Conservation (phyloP, 1,140 invertebrate species). For the Drosophila serrata region DNA sequence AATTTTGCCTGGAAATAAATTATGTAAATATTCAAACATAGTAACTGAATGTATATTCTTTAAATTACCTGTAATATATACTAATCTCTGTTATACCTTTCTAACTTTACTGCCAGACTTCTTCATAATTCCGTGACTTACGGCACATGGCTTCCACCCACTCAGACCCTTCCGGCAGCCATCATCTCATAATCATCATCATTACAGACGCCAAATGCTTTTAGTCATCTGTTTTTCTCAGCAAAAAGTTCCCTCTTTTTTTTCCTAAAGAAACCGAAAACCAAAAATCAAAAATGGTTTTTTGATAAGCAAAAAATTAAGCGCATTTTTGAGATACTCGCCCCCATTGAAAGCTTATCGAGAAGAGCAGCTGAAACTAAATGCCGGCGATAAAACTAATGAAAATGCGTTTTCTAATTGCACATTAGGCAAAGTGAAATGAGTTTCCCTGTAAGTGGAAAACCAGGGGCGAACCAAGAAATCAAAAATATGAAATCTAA, state of each 20-base stretch:
- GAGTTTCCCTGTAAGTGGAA: constrained; percentile 70
- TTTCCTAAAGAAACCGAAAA: constrained; percentile 3
- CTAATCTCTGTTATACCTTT: not conserved
- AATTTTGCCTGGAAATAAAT: not conserved
- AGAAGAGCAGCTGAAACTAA: constrained; percentile 66
- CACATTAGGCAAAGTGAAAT: constrained; percentile 84
- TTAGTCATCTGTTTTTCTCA: constrained; percentile 69
- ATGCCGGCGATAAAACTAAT: constrained; percentile 83
- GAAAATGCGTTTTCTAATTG: constrained; percentile 85
- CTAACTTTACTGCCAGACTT: not conserved
- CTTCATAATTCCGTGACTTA: not conserved
- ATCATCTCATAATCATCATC: constrained; percentile 53
- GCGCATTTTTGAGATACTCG: constrained; percentile 53
- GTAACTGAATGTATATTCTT: not conserved
- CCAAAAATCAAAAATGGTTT: constrained; percentile 11
- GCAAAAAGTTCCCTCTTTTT: constrained; percentile 12
- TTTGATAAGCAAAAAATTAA: constrained; percentile 66
- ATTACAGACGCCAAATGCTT: constrained; percentile 72
- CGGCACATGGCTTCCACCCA: constrained; percentile 27
- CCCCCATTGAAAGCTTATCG: constrained; percentile 72
- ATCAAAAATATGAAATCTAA: not conserved
- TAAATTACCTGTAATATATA: not conserved
- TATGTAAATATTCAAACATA: not conserved
- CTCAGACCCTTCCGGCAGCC: constrained; percentile 5
- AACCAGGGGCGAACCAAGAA: not conserved